Evolutionary conservation across 2,113 vertebrate genomes (phyloP).

Genomic region (Dromas ardeola): DNA sequence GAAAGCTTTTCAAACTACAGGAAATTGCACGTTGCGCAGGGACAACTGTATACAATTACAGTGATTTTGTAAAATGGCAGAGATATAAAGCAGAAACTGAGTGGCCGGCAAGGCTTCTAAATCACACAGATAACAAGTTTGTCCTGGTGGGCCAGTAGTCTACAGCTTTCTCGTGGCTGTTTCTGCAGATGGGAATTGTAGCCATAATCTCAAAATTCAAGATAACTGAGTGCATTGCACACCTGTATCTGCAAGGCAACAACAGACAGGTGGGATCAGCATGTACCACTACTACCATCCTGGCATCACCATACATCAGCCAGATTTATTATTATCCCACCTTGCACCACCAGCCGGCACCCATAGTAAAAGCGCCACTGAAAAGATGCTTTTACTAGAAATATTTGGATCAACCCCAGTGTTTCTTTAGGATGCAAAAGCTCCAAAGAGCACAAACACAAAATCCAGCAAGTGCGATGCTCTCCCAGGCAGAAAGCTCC

Average conservation of each 20-base stretch:
- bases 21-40: constrained; percentile 22
- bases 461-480: neutral
- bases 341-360: neutral
- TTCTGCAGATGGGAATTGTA: neutral
- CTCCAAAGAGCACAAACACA: neutral
- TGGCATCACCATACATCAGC: neutral
- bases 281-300: neutral
- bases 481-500: constrained; percentile 49
- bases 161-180: neutral
- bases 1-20: constrained; percentile 58
- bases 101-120: neutral
- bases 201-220: neutral
- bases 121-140: constrained; percentile 9
- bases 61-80: constrained; percentile 32
- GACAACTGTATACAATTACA: constrained; percentile 57
- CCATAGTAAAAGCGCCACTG: neutral
- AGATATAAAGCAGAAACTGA: constrained; percentile 37
- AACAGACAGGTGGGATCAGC: neutral
- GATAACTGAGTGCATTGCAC: neutral
- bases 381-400: neutral
- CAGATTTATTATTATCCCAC: neutral
- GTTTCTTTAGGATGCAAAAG: constrained; percentile 6
- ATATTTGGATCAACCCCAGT: neutral
- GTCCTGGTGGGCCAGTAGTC: neutral
- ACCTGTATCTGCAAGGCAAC: neutral